Evolutionary conservation across 1,140 invertebrate species (phyloP).

Genomic region (Drosophila funebris): DNA sequence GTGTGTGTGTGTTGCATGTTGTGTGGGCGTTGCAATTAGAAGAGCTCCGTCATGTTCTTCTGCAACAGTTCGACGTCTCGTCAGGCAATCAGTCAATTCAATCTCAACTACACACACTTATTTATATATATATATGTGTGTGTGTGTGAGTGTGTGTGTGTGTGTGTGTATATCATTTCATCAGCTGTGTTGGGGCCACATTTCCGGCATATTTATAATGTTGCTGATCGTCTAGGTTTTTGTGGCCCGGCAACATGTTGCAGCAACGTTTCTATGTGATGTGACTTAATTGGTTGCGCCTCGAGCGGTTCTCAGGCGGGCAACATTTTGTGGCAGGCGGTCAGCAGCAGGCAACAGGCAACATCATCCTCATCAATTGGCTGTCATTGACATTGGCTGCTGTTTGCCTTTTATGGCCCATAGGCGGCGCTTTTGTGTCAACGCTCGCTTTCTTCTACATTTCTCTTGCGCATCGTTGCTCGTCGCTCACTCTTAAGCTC

Average conservation of each 20-base stretch:
- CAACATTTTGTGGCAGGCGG: background rate
- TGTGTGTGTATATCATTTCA: conserved; percentile 22
- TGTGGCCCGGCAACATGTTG: conserved; percentile 52
- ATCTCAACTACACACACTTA: conserved; percentile 39
- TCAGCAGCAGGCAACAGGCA: background rate
- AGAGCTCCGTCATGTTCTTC: conserved; percentile 68
- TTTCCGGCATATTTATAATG: conserved; percentile 63
- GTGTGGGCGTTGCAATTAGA: conserved; percentile 81
- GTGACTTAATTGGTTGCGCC: conserved; percentile 55
- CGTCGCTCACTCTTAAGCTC: too few species aligned
- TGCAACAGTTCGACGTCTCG: conserved; percentile 51
- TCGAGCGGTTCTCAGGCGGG: conserved; percentile 14
- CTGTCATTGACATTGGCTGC: conserved; percentile 73
- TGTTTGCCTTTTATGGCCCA: conserved; percentile 67
- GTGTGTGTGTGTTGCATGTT: conserved; percentile 27
- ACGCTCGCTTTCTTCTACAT: conserved; percentile 31
- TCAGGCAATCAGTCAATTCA: conserved; percentile 63
- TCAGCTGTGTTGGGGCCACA: conserved; percentile 55
- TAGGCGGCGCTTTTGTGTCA: conserved; percentile 55
- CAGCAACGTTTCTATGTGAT: conserved; percentile 31
- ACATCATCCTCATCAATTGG: conserved; percentile 20
- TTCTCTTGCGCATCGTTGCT: too few species aligned
- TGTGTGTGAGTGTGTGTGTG: background rate
- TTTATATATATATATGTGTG: background rate
- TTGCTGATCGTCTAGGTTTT: conserved; percentile 7